These are phyloP conservation scores for Oophaga pumilio DNA, from an alignment of 2,113 vertebrate genomes.

Conservation along the genomic window DNA sequence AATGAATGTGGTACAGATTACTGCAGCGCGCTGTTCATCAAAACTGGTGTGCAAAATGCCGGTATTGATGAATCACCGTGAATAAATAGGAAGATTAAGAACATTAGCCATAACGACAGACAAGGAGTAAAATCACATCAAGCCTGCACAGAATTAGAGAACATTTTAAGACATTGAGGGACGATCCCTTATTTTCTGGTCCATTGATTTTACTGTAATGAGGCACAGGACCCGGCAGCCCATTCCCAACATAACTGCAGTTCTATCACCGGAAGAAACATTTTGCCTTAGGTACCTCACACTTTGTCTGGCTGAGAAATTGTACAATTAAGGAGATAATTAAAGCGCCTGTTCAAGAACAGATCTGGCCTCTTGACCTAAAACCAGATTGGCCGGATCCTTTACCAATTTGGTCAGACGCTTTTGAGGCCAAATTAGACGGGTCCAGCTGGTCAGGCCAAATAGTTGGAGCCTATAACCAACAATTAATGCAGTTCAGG, in stretches of 20 bases:
- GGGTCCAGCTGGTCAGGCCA: background rate
- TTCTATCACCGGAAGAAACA: background rate
- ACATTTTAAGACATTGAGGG: background rate
- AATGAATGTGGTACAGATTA: too few species aligned
- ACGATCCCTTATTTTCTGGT: background rate
- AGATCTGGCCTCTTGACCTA: constrained; percentile 24
- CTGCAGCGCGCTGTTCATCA: too few species aligned
- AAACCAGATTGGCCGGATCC: background rate
- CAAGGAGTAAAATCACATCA: background rate
- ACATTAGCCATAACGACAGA: background rate
- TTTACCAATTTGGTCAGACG: constrained; percentile 9
- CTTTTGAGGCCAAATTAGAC: background rate
- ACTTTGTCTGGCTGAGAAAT: background rate
- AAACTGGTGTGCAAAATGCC: too few species aligned
- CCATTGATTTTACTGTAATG: background rate
- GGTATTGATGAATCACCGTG: too few species aligned
- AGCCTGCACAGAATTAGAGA: background rate
- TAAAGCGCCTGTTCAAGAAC: background rate
- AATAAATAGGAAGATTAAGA: background rate
- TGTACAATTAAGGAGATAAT: background rate
- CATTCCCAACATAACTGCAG: background rate
- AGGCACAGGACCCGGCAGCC: background rate
- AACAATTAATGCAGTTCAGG: background rate
- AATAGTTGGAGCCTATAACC: background rate
- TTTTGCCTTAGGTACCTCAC: background rate